These are phyloP conservation scores for Oreortyx pictus DNA, from an alignment of 2,797 vertebrate species.

Conservation along the genomic window DNA sequence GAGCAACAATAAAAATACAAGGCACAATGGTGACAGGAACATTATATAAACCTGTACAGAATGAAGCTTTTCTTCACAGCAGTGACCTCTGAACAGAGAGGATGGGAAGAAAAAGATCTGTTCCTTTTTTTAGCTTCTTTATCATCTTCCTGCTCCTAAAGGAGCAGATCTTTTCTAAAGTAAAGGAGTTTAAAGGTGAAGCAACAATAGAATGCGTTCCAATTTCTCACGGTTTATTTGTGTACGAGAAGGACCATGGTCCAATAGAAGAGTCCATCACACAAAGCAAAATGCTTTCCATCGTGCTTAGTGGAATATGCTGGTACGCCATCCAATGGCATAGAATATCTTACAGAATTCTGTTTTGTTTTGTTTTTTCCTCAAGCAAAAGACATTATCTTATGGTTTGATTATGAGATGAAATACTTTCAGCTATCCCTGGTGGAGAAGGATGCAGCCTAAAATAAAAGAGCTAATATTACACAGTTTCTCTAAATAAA, in stretches of 20 bases:
- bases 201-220: not conserved
- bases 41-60: not conserved
- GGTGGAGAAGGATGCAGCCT: not conserved
- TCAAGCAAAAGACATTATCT: not conserved
- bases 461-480: not conserved
- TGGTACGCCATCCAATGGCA: not conserved
- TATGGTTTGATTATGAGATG: not conserved
- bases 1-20: not conserved
- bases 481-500: not conserved
- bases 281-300: not conserved
- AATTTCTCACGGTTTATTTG: not conserved
- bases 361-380: accelerated
- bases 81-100: not conserved
- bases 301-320: not conserved
- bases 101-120: not conserved
- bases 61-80: not conserved
- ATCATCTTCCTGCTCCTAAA: not conserved
- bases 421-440: not conserved
- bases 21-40: not conserved
- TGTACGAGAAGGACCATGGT: not conserved
- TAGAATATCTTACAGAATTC: not conserved
- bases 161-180: not conserved
- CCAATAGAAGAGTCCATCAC: not conserved
- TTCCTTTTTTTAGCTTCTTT: not conserved
- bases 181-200: not conserved